phyloP scores from a whole-genome alignment of 2,113 vertebrate species.

The Rhynchopsitta pachyrhyncha region DNA sequence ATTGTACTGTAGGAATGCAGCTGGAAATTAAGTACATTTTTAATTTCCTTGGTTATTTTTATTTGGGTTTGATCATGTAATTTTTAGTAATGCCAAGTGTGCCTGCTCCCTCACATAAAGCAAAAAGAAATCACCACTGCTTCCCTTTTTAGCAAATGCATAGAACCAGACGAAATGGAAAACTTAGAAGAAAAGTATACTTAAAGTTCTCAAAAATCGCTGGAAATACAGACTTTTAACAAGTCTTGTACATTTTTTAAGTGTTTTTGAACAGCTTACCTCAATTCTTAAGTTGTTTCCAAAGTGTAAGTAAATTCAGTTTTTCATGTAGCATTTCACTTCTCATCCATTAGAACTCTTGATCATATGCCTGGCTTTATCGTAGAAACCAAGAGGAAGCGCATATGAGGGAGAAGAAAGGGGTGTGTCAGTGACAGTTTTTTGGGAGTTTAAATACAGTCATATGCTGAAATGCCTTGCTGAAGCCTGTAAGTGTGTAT shows the following conservation, averaged over 20 bases:
- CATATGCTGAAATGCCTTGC: background rate
- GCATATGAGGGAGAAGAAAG: background rate
- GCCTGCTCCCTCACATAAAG: background rate
- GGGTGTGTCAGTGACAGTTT: background rate
- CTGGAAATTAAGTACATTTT: background rate
- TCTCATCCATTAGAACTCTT: background rate
- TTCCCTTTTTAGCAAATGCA: background rate
- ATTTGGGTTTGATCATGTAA: background rate
- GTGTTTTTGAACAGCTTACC: background rate
- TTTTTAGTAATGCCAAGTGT: background rate
- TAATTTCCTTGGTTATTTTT: background rate
- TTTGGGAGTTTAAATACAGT: background rate
- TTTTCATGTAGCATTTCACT: background rate
- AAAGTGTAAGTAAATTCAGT: background rate
- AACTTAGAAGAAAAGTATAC: background rate
- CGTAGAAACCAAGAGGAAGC: background rate
- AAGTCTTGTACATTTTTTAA: background rate
- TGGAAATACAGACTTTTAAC: background rate
- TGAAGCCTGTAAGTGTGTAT: background rate
- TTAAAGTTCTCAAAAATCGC: background rate
- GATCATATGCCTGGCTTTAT: background rate
- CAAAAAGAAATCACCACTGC: background rate
- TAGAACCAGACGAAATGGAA: background rate
- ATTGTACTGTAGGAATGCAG: background rate
- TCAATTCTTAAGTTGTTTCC: background rate